Evolutionary conservation across 2,797 vertebrate genomes (phyloP).

Genomic region (Eulemur mongoz): DNA sequence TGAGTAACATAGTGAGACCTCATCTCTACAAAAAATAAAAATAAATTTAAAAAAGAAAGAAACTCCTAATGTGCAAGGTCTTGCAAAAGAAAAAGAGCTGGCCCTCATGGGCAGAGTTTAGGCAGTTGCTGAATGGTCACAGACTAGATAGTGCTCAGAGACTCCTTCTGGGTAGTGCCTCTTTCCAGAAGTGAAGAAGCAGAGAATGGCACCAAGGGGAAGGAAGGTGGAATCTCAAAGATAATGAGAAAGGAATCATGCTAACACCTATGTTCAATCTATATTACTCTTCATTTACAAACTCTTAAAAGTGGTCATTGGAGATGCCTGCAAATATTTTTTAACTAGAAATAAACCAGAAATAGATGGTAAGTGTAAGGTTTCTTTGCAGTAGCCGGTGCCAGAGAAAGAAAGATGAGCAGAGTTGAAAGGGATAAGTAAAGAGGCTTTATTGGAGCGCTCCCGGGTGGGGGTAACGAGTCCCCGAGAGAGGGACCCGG

Average conservation of each 20-base stretch:
- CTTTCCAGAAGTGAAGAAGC: constrained; percentile 3
- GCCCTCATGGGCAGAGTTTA: neutral
- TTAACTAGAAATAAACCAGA: constrained; percentile 11
- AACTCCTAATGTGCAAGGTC: neutral
- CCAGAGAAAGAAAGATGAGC: too few relatives aligned
- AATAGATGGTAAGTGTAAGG: neutral
- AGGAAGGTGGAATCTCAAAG: neutral
- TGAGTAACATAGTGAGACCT: neutral
- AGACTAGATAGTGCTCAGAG: neutral
- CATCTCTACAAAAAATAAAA: neutral
- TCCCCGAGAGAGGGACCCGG: too few relatives aligned
- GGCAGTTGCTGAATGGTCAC: neutral
- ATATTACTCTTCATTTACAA: neutral
- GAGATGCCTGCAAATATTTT: neutral
- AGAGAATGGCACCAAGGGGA: neutral
- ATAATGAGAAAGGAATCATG: neutral
- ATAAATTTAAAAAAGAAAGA: neutral
- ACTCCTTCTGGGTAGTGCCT: neutral
- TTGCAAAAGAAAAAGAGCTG: neutral
- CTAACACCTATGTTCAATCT: neutral
- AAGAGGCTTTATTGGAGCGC: too few relatives aligned
- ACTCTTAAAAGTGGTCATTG: neutral
- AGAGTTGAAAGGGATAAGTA: too few relatives aligned
- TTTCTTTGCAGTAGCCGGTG: too few relatives aligned
- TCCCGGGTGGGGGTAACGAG: too few relatives aligned